phyloP scores from a whole-genome alignment of 2,888 invertebrate species.

The Rhagium mordax region DNA sequence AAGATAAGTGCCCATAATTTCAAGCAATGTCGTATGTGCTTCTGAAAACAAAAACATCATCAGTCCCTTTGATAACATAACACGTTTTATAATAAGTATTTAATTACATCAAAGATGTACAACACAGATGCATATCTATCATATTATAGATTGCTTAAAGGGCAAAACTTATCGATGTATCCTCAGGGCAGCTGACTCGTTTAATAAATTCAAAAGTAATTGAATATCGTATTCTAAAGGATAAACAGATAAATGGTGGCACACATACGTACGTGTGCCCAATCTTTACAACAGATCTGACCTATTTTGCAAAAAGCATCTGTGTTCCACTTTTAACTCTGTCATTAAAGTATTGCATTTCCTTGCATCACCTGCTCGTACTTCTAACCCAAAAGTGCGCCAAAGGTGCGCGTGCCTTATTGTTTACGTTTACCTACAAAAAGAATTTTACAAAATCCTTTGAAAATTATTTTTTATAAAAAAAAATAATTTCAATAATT shows the following conservation, averaged over 20 bases:
- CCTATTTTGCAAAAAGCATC: slow-evolving; percentile 45
- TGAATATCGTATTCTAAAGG: neutral
- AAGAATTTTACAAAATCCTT: too few species aligned
- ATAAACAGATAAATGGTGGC: neutral
- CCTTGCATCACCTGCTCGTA: slow-evolving; percentile 48
- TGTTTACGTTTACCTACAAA: neutral
- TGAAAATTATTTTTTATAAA: too few species aligned
- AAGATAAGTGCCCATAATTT: too few species aligned
- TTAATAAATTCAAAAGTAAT: neutral
- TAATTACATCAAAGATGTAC: too few species aligned
- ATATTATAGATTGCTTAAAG: too few species aligned
- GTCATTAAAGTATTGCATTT: slow-evolving; percentile 53
- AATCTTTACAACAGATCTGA: slow-evolving; percentile 21
- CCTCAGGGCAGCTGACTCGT: neutral
- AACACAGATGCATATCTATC: too few species aligned
- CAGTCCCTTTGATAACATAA: too few species aligned
- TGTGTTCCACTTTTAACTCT: slow-evolving; percentile 50
- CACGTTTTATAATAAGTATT: too few species aligned
- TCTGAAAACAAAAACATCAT: too few species aligned
- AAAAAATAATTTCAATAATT: too few species aligned
- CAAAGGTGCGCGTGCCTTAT: slow-evolving; percentile 46
- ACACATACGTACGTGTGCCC: neutral
- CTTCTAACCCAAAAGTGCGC: slow-evolving; percentile 45
- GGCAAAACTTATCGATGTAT: too few species aligned
- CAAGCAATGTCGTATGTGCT: too few species aligned